Evolutionary conservation across 2,797 vertebrate species (phyloP).

Genomic region (Cichlasoma orientale): DNA sequence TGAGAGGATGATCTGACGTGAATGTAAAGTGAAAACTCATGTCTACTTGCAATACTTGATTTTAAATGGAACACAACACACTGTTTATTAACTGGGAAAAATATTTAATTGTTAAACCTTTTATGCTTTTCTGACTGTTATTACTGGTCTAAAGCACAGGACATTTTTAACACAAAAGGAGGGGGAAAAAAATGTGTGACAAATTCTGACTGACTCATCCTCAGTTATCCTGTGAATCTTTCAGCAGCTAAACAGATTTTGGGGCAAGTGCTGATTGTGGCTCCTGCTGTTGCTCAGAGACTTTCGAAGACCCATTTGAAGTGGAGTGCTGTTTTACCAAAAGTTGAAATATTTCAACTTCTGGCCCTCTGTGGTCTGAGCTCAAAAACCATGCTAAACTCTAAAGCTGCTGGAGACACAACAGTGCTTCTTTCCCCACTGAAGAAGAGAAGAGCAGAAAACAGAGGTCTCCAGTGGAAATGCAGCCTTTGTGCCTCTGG

Average conservation of each 20-base stretch:
- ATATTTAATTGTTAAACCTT: neutral
- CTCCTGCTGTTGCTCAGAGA: slow-evolving; percentile 32
- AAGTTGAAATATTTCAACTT: slow-evolving; percentile 43
- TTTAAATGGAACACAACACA: neutral
- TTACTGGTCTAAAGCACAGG: neutral
- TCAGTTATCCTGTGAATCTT: slow-evolving; percentile 7
- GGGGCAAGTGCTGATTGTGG: slow-evolving; percentile 9
- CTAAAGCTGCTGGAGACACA: slow-evolving; percentile 17
- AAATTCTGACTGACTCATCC: slow-evolving; percentile 4
- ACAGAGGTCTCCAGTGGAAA: slow-evolving; percentile 22
- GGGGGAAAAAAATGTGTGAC: neutral
- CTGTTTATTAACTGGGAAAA: neutral
- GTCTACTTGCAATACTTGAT: neutral
- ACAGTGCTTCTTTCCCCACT: neutral
- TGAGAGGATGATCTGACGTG: neutral
- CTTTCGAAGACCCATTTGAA: slow-evolving; percentile 24
- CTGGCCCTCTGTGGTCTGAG: slow-evolving; percentile 19
- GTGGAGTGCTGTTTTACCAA: slow-evolving; percentile 14
- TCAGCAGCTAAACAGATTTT: slow-evolving; percentile 29
- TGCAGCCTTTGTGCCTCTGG: neutral
- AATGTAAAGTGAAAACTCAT: neutral
- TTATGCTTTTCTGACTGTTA: neutral
- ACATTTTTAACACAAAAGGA: neutral
- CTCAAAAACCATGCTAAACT: slow-evolving; percentile 26
- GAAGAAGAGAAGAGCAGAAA: slow-evolving; percentile 18